Percentiles rank a stretch among this genome's conserved stretches.
Evolutionary conservation across 2,113 vertebrate species (phyloP).

Genomic region (Elaphurus davidianus): DNA sequence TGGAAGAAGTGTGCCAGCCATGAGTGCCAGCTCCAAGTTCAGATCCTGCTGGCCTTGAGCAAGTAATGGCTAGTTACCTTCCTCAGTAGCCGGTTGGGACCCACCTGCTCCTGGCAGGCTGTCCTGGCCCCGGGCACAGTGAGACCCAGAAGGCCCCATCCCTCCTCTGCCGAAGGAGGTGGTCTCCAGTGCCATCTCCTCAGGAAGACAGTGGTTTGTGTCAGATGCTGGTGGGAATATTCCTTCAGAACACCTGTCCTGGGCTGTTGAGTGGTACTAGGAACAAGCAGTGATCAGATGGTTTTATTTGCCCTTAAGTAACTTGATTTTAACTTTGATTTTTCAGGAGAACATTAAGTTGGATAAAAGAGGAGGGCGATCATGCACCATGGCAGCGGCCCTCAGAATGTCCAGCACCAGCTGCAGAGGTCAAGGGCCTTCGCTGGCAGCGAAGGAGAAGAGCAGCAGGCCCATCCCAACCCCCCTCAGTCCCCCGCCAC

Average conservation of each 20-base stretch:
- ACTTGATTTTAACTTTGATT: constrained; percentile 69
- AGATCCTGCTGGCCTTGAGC: background rate
- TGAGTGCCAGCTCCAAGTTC: fast-evolving
- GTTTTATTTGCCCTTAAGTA: constrained; percentile 19
- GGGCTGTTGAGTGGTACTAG: background rate
- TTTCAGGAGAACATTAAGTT: constrained; percentile 62
- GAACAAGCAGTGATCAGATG: constrained; percentile 20
- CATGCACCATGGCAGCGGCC: constrained; percentile 98
- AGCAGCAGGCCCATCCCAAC: constrained; percentile 84
- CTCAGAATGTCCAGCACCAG: constrained; percentile 93
- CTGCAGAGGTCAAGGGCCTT: constrained; percentile 93
- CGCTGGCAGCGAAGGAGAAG: constrained; percentile 91
- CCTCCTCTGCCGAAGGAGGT: background rate
- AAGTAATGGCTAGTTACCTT: background rate
- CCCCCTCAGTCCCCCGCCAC: constrained; percentile 92
- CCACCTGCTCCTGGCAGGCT: background rate
- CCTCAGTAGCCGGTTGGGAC: background rate
- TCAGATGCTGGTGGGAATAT: background rate
- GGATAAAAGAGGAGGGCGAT: constrained; percentile 80
- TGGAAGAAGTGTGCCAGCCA: background rate
- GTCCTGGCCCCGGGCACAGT: background rate
- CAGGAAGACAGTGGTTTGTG: background rate
- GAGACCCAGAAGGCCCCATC: background rate
- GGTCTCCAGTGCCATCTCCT: background rate
- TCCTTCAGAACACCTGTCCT: background rate